Evolutionary conservation across 2,888 invertebrate genomes (phyloP).

Genomic region (Drosophila mettleri): DNA sequence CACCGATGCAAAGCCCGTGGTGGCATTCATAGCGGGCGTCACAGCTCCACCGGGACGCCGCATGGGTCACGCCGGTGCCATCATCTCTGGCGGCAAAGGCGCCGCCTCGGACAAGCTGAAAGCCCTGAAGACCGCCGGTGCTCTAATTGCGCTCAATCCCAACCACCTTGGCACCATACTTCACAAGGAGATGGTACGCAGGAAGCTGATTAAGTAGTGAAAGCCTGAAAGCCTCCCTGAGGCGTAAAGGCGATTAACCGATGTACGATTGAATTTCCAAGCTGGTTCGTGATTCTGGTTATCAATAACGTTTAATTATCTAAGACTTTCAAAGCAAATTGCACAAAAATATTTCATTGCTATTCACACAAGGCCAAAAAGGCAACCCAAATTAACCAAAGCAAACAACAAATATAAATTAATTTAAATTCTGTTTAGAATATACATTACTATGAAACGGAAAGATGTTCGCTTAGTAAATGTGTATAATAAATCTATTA

Average conservation of each 20-base stretch:
- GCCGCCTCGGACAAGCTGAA: conserved; percentile 98
- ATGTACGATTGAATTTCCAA: background rate
- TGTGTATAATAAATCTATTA: background rate
- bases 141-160: conserved; percentile 95
- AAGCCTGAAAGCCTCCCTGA: background rate
- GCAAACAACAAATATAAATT: background rate
- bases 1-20: conserved; percentile 97
- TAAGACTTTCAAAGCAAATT: background rate
- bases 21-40: conserved; percentile 98
- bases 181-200: conserved; percentile 93
- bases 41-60: conserved; percentile 98
- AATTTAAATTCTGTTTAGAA: background rate
- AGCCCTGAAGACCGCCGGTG: conserved; percentile 96
- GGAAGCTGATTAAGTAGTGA: conserved; percentile 85
- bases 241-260: background rate
- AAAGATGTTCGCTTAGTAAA: background rate
- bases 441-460: background rate
- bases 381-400: background rate
- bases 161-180: conserved; percentile 95
- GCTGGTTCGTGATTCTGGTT: conserved; percentile 10
- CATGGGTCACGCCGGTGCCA: conserved; percentile 99
- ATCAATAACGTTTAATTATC: background rate
- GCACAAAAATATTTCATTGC: background rate
- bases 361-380: too few species aligned
- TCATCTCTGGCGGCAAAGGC: conserved; percentile 99